Base-by-base conservation (phyloP, 2,888 invertebrate genomes). In the Eurytoma adleriae region DNA sequence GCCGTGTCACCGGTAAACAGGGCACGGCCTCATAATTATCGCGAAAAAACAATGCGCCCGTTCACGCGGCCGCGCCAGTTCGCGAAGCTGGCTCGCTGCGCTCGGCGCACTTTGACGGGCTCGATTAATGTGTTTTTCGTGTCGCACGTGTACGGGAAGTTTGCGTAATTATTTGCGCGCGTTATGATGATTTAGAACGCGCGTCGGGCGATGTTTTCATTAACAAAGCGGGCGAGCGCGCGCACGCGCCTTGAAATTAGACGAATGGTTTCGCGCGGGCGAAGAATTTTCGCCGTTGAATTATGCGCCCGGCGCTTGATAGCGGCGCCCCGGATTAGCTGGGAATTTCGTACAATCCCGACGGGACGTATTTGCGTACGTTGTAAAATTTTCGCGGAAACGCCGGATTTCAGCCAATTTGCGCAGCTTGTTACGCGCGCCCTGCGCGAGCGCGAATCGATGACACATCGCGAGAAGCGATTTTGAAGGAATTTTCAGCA, bases 81-180 rank as follows among this genome's bases (percentile, higher is more conserved):
- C 14, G 10, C 54, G 54, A 59, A 24, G 50, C 12, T 2, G 13
- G 13, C 18, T 69, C 18, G 56, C 10, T 61, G 50, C 24, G 50
- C 24, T 24, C 20, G 24, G 13, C 18, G 56, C 14, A 54, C 54
- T 30, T 62, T 24, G 54, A 75, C 14, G 13, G 59, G 27, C 64
- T 50, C 70, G 66, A 78, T 66, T 78, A 71, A 78, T 78, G 71
- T 71, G 77, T 66, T 71, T 66, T 78, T 71, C 71, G 57, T 70
- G 54, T 78, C 40, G 57, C 40, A 59, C 61, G 57, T 67, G 59
- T 12, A 12, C 20, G 0, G 30, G 50, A 59, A 67, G 66, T 71
- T 67, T 27, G 62, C 48, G 48, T 66, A 57, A 57, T 66, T 71
- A 66, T 71, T 64, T 71, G 56, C n/a, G 48, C 10, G 64, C 40